phyloP scores from a whole-genome alignment of 2,113 vertebrate genomes.

The Tupaia chinensis region DNA sequence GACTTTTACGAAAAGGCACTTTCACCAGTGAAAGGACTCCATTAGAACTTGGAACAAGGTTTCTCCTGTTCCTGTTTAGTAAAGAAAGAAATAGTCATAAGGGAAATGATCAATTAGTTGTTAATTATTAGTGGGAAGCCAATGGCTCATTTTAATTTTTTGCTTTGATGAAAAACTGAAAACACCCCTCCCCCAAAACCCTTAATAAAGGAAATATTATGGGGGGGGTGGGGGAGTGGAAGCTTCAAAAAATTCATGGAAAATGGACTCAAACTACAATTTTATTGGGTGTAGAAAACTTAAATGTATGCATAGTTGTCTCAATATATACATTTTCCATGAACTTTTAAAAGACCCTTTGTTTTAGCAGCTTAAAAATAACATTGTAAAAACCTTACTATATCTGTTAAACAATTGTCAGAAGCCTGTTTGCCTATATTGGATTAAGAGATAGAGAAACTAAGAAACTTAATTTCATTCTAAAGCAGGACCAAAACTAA shows the following conservation, averaged over 20 bases:
- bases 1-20: neutral
- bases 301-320: no score
- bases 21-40: neutral
- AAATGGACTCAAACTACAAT: no score
- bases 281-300: no score
- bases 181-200: neutral
- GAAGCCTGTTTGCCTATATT: neutral
- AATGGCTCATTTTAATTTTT: neutral
- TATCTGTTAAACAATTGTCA: conserved; percentile 9
- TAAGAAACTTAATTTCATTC: conserved; percentile 21
- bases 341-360: no score
- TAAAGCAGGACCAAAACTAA: conserved; percentile 3
- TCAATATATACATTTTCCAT: no score
- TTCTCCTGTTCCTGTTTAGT: conserved; percentile 19
- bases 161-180: neutral
- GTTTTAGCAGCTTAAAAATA: neutral
- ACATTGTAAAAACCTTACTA: neutral
- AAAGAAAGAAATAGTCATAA: conserved; percentile 15
- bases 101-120: conserved; percentile 23
- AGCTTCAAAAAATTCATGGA: no score
- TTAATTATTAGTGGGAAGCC: conserved; percentile 35
- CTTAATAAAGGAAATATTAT: neutral
- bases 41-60: conserved; percentile 14
- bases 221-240: no score
- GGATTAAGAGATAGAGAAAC: neutral